phyloP scores from a whole-genome alignment of 2,888 invertebrate species.

The Oxytorus armatus region DNA sequence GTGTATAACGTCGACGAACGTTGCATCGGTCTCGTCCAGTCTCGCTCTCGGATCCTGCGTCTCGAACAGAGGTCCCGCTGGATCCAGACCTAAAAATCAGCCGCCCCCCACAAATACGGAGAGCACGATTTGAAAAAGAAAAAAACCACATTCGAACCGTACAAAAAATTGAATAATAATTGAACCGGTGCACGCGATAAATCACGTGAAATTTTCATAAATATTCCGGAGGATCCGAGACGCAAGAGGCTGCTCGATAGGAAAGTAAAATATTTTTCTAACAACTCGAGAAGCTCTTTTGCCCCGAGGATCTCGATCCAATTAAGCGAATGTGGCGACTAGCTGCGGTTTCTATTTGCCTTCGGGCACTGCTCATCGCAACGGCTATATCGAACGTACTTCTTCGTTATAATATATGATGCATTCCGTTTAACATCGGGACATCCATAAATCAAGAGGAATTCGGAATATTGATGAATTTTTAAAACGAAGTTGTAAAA shows the following conservation, averaged over 20 bases:
- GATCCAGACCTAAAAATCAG: slow-evolving; percentile 89
- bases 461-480: too few relatives aligned
- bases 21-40: slow-evolving; percentile 93
- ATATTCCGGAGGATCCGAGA: slow-evolving; percentile 34
- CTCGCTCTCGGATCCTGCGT: slow-evolving; percentile 94
- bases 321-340: slow-evolving; percentile 48
- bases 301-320: slow-evolving; percentile 46
- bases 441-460: too few relatives aligned
- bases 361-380: slow-evolving; percentile 30
- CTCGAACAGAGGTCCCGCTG: slow-evolving; percentile 96
- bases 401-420: slow-evolving; percentile 35
- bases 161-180: not conserved
- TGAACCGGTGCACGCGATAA: not conserved
- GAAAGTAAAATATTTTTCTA: slow-evolving; percentile 65
- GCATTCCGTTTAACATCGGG: too few relatives aligned
- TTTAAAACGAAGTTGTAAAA: too few relatives aligned
- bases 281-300: slow-evolving; percentile 38
- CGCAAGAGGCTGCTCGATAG: slow-evolving; percentile 20
- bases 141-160: not conserved
- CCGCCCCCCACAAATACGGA: not conserved
- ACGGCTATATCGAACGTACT: slow-evolving; percentile 18
- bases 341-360: slow-evolving; percentile 60
- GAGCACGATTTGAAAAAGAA: not conserved
- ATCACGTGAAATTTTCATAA: slow-evolving; percentile 9
- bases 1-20: slow-evolving; percentile 96